phyloP scores from a whole-genome alignment of 2,797 vertebrate species.

The Phataginus tricuspis region DNA sequence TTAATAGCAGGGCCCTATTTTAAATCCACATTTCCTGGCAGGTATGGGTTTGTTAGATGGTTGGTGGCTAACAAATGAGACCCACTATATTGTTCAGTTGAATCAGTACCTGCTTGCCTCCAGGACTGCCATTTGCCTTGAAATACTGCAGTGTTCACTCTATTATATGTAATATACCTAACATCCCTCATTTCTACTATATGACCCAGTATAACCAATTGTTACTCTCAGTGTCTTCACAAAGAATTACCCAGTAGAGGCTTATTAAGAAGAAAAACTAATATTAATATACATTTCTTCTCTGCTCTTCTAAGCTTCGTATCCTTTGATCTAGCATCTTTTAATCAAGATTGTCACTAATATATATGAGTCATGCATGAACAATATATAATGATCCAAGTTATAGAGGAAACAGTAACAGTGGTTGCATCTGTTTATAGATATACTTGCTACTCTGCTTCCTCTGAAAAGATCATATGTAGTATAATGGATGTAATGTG shows the following conservation, averaged over 20 bases:
- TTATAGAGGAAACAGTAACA: neutral
- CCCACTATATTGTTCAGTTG: neutral
- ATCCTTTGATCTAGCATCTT: conserved; percentile 22
- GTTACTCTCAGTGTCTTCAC: neutral
- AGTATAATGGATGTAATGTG: neutral
- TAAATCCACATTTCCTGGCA: neutral
- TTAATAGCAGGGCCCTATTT: neutral
- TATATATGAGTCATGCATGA: neutral
- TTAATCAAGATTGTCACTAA: neutral
- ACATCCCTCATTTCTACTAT: conserved; percentile 25
- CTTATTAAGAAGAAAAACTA: conserved; percentile 41
- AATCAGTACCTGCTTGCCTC: neutral
- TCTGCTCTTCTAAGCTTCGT: neutral
- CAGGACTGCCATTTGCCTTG: neutral
- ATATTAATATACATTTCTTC: neutral
- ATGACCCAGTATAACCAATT: neutral
- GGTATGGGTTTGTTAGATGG: neutral
- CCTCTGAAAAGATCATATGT: neutral
- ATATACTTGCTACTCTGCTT: neutral
- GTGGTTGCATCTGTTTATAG: neutral
- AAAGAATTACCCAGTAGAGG: neutral
- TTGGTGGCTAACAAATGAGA: neutral
- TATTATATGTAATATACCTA: neutral
- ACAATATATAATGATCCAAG: neutral
- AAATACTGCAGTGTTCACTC: neutral